Conservation (phyloP, 2,113 vertebrate species). For the Apus apus region DNA sequence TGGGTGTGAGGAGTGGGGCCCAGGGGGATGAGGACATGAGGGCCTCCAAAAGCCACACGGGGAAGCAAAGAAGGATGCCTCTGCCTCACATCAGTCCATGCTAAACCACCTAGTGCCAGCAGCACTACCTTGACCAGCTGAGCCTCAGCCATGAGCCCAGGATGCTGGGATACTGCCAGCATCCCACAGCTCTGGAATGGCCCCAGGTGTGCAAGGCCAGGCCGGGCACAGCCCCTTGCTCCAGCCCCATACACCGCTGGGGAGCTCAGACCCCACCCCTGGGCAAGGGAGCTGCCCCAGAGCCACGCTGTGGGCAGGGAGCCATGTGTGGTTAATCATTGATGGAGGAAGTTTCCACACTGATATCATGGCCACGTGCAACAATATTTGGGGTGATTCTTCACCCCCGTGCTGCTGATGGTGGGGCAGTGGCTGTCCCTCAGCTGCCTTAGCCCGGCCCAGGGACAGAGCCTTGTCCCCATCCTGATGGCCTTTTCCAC, state of each 20-base stretch:
- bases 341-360: background rate
- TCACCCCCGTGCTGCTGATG: background rate
- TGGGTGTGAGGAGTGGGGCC: background rate
- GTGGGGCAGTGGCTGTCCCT: fast-evolving
- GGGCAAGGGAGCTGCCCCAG: background rate
- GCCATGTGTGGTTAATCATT: background rate
- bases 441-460: background rate
- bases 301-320: fast-evolving
- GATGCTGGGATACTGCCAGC: background rate
- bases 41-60: background rate
- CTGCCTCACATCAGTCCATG: fast-evolving
- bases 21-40: background rate
- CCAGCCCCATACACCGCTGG: fast-evolving
- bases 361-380: fast-evolving
- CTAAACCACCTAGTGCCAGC: background rate
- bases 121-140: fast-evolving
- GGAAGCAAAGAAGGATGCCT: background rate
- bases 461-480: background rate
- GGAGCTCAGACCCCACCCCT: fast-evolving
- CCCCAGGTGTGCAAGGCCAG: background rate
- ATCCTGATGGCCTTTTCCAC: background rate
- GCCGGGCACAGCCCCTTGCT: fast-evolving
- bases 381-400: background rate
- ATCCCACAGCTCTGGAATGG: background rate
- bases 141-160: background rate